Evolutionary conservation across 1,140 invertebrate species (phyloP), one percentile per base, ranked within the genome.

Genomic region (Pteromalus puparum): DNA sequence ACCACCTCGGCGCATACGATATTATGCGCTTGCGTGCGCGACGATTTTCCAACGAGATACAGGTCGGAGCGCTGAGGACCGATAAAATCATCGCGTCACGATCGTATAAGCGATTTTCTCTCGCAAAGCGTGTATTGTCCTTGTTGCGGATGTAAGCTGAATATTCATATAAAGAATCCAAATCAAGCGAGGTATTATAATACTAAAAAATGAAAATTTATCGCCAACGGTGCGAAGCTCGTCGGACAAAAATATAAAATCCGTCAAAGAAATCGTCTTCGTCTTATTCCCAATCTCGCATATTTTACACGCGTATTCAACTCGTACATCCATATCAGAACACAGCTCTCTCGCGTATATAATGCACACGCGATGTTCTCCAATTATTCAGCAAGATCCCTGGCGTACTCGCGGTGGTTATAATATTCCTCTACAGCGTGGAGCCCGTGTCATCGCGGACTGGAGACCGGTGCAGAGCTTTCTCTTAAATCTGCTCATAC

Each of bases 341-440:
- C 53, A 7, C 13, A 18, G 4, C 1, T 6, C 18, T 61, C 53
- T 61, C 53, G 53, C 15, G n/a, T n/a, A n/a, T n/a, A n/a, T 7
- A 21, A 2, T 18, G 26, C 30, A 24, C 73, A 75, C 73, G 73
- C 73, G 73, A 75, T 70, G 46, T 48, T 77, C 61, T 72, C 70
- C 76, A 83, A 86, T 75, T 46, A 83, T 80, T 86, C 81, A 26
- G 75, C 73, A 9, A 42, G 73, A 38, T 30, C 15, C 68, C 67
- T 73, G 28, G 34, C 9, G 38, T 42, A 42, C 38, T 42, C 38
- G 9, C 38, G 26, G 9, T 26, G 67, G 7, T 26, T 30, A 70
- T 28, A 21, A 21, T 61, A 61, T 61, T 15, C 42, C 48, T 13
- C 53, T 7, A 15, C 53, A 6, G 21, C 38, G 53, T 21, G 6